A percentile compares a stretch with the other conserved stretches of the same genome.
phyloP scores from a whole-genome alignment of 1,140 invertebrate species.

The Akabosia matsudoensis region DNA sequence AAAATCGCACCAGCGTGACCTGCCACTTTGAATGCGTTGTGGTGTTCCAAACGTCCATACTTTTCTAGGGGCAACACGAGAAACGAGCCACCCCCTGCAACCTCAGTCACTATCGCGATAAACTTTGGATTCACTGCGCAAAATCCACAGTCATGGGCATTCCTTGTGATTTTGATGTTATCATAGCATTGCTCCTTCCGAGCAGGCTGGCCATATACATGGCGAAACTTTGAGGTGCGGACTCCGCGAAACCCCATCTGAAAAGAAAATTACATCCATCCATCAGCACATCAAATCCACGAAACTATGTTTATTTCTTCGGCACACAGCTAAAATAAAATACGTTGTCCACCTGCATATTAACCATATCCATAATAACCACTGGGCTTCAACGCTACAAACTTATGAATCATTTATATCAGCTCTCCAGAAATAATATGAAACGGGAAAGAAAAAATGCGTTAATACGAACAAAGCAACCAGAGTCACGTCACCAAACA shows the following conservation, averaged over 20 bases:
- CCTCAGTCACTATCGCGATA: constrained; percentile 87
- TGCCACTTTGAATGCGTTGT: constrained; percentile 72
- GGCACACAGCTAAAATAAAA: no score
- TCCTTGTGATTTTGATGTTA: constrained; percentile 87
- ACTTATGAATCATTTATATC: neutral
- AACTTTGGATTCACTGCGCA: constrained; percentile 93
- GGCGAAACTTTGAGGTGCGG: constrained; percentile 83
- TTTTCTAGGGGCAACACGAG: constrained; percentile 83
- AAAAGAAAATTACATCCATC: constrained; percentile 49
- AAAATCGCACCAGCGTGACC: constrained; percentile 77
- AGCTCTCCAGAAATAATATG: neutral
- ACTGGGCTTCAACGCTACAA: neutral
- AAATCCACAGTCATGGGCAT: constrained; percentile 86
- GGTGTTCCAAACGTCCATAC: constrained; percentile 63
- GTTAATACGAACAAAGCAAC: no score
- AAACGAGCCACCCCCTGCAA: constrained; percentile 89
- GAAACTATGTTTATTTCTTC: neutral
- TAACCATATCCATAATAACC: constrained; percentile 17
- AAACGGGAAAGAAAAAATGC: no score
- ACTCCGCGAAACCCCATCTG: constrained; percentile 80
- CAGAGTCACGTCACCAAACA: no score
- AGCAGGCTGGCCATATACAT: constrained; percentile 84
- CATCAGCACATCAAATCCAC: neutral
- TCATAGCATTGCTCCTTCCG: constrained; percentile 88
- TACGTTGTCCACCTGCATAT: constrained; percentile 11